phyloP scores from a whole-genome alignment of 2,797 vertebrate genomes.

The Loris lydekkerianus region DNA sequence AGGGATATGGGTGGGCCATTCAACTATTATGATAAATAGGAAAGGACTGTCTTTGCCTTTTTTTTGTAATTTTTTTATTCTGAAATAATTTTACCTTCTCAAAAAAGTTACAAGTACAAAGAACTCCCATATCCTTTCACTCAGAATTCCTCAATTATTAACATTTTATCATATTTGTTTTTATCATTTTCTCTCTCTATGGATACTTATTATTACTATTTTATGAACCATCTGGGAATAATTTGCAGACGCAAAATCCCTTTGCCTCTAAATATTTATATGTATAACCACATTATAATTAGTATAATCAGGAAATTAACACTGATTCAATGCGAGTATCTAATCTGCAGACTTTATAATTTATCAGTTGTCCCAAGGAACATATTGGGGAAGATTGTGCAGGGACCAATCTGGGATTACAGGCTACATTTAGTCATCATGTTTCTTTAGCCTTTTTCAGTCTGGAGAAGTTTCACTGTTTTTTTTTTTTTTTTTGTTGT shows the following conservation, averaged over 20 bases:
- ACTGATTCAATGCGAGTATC: not conserved
- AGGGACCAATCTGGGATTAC: not conserved
- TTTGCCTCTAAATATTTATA: conserved; percentile 26
- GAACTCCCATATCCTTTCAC: not conserved
- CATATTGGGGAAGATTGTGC: not conserved
- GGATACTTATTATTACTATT: not conserved
- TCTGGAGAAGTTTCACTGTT: not conserved
- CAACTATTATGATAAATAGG: not conserved
- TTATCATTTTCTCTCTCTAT: conserved; percentile 12
- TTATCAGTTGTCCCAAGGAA: not conserved
- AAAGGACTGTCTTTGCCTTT: not conserved
- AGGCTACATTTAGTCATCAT: not conserved
- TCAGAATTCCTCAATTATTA: not conserved
- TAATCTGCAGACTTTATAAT: not conserved
- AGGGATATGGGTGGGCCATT: not conserved
- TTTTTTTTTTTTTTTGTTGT: not conserved
- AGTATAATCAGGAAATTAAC: not conserved
- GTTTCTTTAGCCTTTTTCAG: not conserved
- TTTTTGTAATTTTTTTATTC: not conserved
- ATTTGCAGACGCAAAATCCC: not conserved
- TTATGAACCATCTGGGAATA: not conserved
- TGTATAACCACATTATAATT: not conserved
- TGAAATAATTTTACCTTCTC: conserved; percentile 51
- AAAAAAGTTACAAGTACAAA: not conserved
- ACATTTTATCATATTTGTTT: conserved; percentile 6